These are phyloP conservation scores for Apteryx mantelli DNA, from an alignment of 2,113 vertebrate species.

Conservation along the genomic window DNA sequence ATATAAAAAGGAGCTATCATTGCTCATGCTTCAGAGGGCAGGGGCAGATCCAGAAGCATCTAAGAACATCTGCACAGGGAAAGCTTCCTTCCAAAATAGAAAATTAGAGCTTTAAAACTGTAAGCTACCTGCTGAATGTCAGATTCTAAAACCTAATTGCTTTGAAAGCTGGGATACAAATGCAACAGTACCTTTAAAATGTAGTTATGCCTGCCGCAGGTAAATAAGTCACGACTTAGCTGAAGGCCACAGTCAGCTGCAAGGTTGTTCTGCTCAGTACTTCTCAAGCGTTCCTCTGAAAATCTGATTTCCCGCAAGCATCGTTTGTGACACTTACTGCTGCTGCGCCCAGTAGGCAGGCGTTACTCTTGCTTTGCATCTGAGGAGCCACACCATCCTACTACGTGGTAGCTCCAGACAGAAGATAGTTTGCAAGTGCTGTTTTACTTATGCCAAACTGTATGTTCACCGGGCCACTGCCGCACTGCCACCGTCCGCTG, in stretches of 20 bases:
- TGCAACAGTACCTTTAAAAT: background rate
- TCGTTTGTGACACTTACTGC: too few species aligned
- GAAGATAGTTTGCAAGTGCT: rapidly evolving
- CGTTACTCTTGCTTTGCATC: rapidly evolving
- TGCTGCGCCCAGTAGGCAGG: too few species aligned
- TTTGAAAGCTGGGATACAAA: background rate
- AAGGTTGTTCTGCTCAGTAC: too few species aligned
- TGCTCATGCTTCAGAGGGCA: background rate
- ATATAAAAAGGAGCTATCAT: background rate
- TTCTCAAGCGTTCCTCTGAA: background rate
- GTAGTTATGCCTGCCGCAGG: rapidly evolving
- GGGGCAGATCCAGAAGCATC: background rate
- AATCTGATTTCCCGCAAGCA: background rate
- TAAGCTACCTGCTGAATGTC: background rate
- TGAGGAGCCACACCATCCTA: rapidly evolving
- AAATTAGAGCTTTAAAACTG: background rate
- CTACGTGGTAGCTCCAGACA: too few species aligned
- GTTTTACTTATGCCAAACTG: background rate
- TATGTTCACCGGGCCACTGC: rapidly evolving
- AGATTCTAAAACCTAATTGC: background rate
- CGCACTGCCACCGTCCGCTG: rapidly evolving
- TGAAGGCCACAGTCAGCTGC: background rate
- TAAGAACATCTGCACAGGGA: background rate
- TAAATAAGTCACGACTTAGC: background rate
- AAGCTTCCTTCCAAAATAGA: background rate